Evolutionary conservation across 2,888 invertebrate genomes (phyloP).

Genomic region (Hetaerina titia): DNA sequence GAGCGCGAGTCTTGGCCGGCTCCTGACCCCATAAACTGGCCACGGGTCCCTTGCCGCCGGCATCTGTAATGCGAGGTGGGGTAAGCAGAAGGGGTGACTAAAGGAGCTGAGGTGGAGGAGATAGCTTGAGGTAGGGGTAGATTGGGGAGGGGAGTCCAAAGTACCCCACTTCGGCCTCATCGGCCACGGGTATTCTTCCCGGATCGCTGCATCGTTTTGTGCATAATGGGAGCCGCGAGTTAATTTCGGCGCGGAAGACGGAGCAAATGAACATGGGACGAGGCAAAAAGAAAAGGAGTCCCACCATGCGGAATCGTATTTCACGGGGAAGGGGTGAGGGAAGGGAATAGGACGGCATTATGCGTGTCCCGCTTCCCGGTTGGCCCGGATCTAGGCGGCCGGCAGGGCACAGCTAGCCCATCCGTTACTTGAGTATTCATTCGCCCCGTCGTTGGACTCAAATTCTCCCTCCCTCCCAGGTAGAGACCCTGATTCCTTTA

Average conservation of each 20-base stretch:
- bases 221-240: neutral
- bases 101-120: neutral
- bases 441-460: neutral
- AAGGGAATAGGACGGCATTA: neutral
- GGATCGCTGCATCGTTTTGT: neutral
- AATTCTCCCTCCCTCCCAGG: neutral
- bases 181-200: neutral
- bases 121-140: neutral
- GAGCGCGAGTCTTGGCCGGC: conserved; percentile 19
- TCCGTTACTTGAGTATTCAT: neutral
- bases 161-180: neutral
- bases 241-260: neutral
- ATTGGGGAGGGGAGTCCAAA: neutral
- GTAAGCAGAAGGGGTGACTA: neutral
- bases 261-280: neutral
- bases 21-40: conserved; percentile 37
- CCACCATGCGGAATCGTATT: neutral
- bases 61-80: neutral
- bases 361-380: neutral
- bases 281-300: neutral
- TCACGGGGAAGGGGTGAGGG: neutral
- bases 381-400: neutral
- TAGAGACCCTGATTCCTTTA: neutral
- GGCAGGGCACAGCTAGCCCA: neutral
- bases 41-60: conserved; percentile 24